Evolutionary conservation across 2,888 invertebrate species (phyloP), one percentile per base, ranked within the genome.

Genomic region (Apeira syringaria): DNA sequence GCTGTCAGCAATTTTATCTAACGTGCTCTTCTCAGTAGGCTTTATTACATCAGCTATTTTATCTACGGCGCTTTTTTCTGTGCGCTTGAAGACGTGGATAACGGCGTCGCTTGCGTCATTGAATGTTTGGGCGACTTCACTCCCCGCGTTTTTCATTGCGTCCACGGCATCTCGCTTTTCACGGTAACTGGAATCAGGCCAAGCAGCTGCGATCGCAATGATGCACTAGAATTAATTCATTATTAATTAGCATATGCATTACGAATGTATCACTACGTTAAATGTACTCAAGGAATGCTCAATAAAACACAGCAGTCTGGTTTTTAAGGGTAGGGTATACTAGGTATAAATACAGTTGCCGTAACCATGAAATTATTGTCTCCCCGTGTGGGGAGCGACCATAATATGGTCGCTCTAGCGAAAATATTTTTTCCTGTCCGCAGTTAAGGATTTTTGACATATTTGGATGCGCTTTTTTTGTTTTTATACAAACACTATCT

Each of bases 31-130:
- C 56, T 88, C 86, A 0, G 85, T 85, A 0, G 87, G 87, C 31
- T 81, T 84, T 50, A 87, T 82, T 3, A 80, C 83, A 20, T 20
- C 20, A 20, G 7, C 20, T 2, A 20, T 20, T 59, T 84, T 84
- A 49, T 79, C 74, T 2, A 82, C 28, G 3, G 74, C 50, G 37
- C 78, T 79, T 53, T 81, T 85, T 55, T 88, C 86, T 0, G 85
- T 85, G 0, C 86, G 87, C 30, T 81, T 85, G 50, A 87, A 83
- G 3, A 81, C 83, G 32, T 86, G 68, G 1, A 87, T 83, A 0
- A 87, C 80, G 0, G 85, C 79, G 35, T 87, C 85, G 0, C 84
- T 75, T 0, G 87, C 88, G 7, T 85, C 72, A 5, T 68, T 72
- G 17, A 87, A 51, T 0, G 84, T 80, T 50, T 67, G 76, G 22